Evolutionary conservation across 2,888 invertebrate species (phyloP).

Genomic region (Ctenicera cuprea): DNA sequence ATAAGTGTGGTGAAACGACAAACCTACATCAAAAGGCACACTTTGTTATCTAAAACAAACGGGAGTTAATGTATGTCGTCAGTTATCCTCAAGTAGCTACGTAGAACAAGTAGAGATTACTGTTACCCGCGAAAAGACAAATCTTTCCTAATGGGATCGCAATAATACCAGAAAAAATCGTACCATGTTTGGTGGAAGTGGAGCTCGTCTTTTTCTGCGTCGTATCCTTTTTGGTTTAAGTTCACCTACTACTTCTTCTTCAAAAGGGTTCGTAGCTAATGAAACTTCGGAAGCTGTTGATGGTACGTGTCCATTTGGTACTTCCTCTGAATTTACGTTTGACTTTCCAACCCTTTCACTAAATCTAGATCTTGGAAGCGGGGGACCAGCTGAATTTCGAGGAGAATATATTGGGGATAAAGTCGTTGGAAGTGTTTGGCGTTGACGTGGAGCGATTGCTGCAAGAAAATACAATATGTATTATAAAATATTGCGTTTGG

Average conservation of each 20-base stretch:
- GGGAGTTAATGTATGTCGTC: too few species aligned
- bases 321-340: constrained; percentile 4
- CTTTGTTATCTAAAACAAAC: too few species aligned
- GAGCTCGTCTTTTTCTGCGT: constrained; percentile 58
- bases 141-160: too few species aligned
- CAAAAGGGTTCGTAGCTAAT: constrained; percentile 53
- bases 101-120: too few species aligned
- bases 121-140: too few species aligned
- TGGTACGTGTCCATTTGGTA: constrained; percentile 7
- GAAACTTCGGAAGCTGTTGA: constrained; percentile 17
- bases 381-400: constrained; percentile 24
- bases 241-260: constrained; percentile 46
- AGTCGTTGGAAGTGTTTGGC: constrained; percentile 44
- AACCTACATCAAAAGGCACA: not conserved
- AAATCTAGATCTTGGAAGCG: constrained; percentile 49
- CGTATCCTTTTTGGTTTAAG: constrained; percentile 38
- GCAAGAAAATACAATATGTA: not conserved
- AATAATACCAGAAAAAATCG: not conserved
- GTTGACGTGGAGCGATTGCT: constrained; percentile 2
- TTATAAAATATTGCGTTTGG: too few species aligned
- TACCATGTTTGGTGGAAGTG: constrained; percentile 59
- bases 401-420: constrained; percentile 16
- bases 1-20: not conserved
- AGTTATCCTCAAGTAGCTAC: not conserved
- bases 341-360: constrained; percentile 45